Base-by-base conservation (phyloP, 1,140 invertebrate species). In the Drosophila malerkotliana region DNA sequence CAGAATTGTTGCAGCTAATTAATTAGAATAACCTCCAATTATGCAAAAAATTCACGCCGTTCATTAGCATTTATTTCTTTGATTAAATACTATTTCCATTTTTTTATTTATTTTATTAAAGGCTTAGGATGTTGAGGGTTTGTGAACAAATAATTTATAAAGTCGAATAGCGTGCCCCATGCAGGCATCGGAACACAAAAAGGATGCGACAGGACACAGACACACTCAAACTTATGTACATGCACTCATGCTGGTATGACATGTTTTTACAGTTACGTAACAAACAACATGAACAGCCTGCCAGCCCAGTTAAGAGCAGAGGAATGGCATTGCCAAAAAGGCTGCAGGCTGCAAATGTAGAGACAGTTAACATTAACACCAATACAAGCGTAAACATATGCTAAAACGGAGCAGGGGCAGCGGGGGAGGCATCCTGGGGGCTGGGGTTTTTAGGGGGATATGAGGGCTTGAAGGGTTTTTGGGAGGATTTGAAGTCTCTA, bases 331-430 rank as follows among this genome's bases (percentile, higher is more conserved):
- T 56, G 63, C 41, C 34, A 12, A 28, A 57, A 69, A 39, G 51
- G 44, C 41, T 37, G 41, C 53, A 63, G 64, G n/a, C 44, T 47
- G 74, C 61, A 75, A 80, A 85, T 72, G 82, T 71, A 85, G 69
- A 83, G 83, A 87, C 83, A 87, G 83, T 83, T 83, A 88, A 88
- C 83, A 87, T 87, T 88, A 87, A 88, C 83, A 87, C 79, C 75
- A 79, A 79, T 88, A 83, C 82, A 88, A 76, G 75, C 78, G 67
- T 88, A 73, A 88, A 79, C 72, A 76, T 77, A 75, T 74, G 75
- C 66, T 76, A 62, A 61, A 60, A 68, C 15, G 37, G 24, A 1
- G 18, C 5, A 14, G 41, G 41, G 34, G 34, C 10, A 1, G 34
- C 10, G 12, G 6, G 26, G 26, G 26, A 28, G 5, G 26, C 26